Percentiles rank a stretch among this genome's conserved stretches.
Evolutionary conservation across 2,797 vertebrate genomes (phyloP).

Genomic region (Mallotus villosus): DNA sequence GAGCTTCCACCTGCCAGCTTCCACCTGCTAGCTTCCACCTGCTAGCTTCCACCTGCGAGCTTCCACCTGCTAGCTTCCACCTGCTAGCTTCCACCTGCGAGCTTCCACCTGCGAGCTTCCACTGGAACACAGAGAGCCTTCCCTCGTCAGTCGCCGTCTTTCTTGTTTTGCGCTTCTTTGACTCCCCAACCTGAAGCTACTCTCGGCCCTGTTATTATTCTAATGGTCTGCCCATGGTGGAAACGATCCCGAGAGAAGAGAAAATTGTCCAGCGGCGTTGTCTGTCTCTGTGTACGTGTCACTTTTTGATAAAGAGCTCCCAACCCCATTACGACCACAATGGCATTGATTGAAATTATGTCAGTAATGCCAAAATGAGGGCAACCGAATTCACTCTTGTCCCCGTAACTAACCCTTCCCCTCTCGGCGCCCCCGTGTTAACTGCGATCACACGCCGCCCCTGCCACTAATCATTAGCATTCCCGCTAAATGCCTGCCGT

Average conservation of each 20-base stretch:
- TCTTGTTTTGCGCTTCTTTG: background rate
- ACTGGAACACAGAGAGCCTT: too few relatives aligned
- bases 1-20: background rate
- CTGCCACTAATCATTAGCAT: constrained; percentile 69
- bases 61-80: background rate
- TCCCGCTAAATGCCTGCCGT: constrained; percentile 69
- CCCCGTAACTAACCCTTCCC: constrained; percentile 45
- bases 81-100: background rate
- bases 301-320: constrained; percentile 21
- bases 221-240: background rate
- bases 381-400: constrained; percentile 43
- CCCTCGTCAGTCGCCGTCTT: too few relatives aligned
- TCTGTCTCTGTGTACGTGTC: constrained; percentile 13
- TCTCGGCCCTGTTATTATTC: background rate
- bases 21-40: background rate
- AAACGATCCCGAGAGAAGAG: constrained; percentile 1
- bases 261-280: constrained; percentile 10
- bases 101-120: background rate
- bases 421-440: constrained; percentile 35
- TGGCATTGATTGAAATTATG: constrained; percentile 53
- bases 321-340: constrained; percentile 30
- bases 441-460: constrained; percentile 41
- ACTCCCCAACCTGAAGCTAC: constrained; percentile 1
- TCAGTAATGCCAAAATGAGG: constrained; percentile 42
- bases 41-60: background rate